Evolutionary conservation across 2,113 vertebrate genomes (phyloP).

Genomic region (Pseudopodoces humilis): DNA sequence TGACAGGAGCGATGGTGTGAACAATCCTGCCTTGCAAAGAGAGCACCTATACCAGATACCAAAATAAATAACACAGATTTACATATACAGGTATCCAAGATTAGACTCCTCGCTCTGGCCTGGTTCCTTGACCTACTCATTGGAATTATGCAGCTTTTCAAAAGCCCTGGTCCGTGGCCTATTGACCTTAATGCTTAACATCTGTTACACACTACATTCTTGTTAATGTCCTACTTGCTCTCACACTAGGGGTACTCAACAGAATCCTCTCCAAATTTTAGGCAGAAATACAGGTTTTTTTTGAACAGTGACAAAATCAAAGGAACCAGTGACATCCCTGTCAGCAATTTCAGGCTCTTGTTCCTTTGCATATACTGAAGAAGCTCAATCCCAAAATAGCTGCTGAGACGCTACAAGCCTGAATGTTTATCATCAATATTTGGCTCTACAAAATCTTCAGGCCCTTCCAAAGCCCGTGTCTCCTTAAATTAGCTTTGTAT

Average conservation of each 20-base stretch:
- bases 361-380: neutral
- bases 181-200: neutral
- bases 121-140: neutral
- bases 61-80: neutral
- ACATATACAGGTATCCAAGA: neutral
- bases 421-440: neutral
- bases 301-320: neutral
- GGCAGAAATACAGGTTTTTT: neutral
- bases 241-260: neutral
- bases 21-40: neutral
- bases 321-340: neutral
- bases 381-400: neutral
- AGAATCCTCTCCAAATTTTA: neutral
- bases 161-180: neutral
- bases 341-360: neutral
- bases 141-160: neutral
- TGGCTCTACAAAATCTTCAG: neutral
- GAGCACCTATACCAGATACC: neutral
- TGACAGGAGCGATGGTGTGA: neutral
- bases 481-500: constrained; percentile 9
- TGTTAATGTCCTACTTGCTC: neutral
- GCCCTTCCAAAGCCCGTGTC: neutral
- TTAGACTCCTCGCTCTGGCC: neutral
- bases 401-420: neutral
- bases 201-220: neutral